Conservation (phyloP, 2,888 invertebrate species). For the Drosophila flavopinicola region DNA sequence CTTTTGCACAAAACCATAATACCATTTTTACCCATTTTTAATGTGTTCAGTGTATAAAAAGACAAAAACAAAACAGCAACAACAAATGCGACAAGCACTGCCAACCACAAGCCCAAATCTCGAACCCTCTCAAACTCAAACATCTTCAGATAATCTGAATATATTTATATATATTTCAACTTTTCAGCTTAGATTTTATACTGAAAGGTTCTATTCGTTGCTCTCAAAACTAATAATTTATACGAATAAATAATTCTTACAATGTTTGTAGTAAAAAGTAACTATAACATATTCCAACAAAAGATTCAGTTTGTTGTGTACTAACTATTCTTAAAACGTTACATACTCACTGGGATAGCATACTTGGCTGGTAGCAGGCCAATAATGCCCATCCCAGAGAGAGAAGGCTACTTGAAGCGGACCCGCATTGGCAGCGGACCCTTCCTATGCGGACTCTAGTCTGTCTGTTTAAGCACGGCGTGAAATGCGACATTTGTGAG, state of each 20-base stretch:
- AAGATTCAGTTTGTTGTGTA: too few relatives aligned
- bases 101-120: conserved; percentile 1
- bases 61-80: conserved; percentile 4
- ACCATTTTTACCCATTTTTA: too few relatives aligned
- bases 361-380: neutral
- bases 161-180: too few relatives aligned
- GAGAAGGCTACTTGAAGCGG: neutral
- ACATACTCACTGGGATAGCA: neutral
- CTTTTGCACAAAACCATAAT: too few relatives aligned
- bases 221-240: too few relatives aligned
- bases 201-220: too few relatives aligned
- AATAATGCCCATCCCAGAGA: neutral
- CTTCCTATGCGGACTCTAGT: neutral
- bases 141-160: too few relatives aligned
- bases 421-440: conserved; percentile 16
- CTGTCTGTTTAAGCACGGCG: conserved; percentile 16
- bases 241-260: too few relatives aligned
- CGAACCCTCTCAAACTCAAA: conserved; percentile 25
- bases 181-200: too few relatives aligned
- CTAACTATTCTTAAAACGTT: neutral
- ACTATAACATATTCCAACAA: too few relatives aligned
- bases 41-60: too few relatives aligned
- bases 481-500: conserved; percentile 33
- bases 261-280: too few relatives aligned
- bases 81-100: neutral